Percentiles rank a stretch among this genome's conserved stretches.
Evolutionary conservation across 1,140 invertebrate species (phyloP).

Genomic region (Listronotus oregonensis): DNA sequence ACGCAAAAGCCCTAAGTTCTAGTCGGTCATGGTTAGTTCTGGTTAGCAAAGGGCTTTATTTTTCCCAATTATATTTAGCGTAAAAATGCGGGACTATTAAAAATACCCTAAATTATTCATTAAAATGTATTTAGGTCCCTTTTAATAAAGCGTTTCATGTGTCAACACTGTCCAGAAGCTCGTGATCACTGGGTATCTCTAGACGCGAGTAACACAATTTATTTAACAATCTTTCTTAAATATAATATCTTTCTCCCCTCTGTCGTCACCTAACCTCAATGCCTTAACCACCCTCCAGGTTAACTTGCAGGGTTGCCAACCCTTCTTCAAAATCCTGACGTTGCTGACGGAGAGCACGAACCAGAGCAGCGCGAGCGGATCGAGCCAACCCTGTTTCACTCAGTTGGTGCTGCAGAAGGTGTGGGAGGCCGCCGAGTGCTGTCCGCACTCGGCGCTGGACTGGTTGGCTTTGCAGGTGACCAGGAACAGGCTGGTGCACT

Average conservation of each 20-base stretch:
- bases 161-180: too few relatives aligned
- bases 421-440: conserved; percentile 89
- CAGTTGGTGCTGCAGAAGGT: conserved; percentile 84
- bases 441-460: conserved; percentile 87
- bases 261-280: conserved; percentile 11
- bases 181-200: too few relatives aligned
- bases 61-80: too few relatives aligned
- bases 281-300: conserved; percentile 34
- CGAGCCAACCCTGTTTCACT: conserved; percentile 85
- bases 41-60: too few relatives aligned
- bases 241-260: background rate
- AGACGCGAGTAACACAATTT: too few relatives aligned
- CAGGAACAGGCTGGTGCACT: conserved; percentile 85
- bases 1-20: too few relatives aligned
- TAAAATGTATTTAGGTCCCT: too few relatives aligned
- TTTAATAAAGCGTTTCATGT: too few relatives aligned
- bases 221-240: too few relatives aligned
- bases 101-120: too few relatives aligned
- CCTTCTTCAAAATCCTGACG: conserved; percentile 89
- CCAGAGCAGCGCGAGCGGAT: conserved; percentile 66
- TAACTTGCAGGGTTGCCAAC: conserved; percentile 69
- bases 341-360: conserved; percentile 71
- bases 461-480: conserved; percentile 86
- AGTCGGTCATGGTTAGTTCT: too few relatives aligned
- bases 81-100: too few relatives aligned